phyloP scores from a whole-genome alignment of 2,113 vertebrate species.

The Chitala chitala region DNA sequence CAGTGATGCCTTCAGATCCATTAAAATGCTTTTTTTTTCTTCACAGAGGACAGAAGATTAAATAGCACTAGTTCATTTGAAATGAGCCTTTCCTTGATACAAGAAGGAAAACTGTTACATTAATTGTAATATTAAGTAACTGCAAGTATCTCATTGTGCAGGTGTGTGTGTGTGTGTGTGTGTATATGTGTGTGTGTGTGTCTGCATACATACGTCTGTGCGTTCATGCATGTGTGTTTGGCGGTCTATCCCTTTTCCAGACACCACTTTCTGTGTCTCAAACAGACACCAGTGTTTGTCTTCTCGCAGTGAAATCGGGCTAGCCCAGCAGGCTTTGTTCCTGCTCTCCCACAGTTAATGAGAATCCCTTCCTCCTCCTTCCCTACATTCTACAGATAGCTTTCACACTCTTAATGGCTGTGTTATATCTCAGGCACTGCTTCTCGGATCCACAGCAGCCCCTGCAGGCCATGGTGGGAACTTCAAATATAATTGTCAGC shows the following conservation, averaged over 20 bases:
- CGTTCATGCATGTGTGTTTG: neutral
- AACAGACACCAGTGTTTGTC: slow-evolving; percentile 18
- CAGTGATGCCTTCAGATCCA: slow-evolving; percentile 1
- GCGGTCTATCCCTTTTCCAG: neutral
- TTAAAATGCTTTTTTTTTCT: neutral
- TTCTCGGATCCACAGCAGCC: slow-evolving; percentile 62
- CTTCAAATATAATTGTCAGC: neutral
- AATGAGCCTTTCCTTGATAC: neutral
- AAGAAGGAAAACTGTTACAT: neutral
- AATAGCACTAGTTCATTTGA: neutral
- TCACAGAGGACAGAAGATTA: neutral
- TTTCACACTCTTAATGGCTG: neutral
- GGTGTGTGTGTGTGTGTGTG: neutral
- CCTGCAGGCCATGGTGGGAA: slow-evolving; percentile 57
- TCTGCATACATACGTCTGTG: too few relatives aligned
- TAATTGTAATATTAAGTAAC: neutral
- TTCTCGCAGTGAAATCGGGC: too few relatives aligned
- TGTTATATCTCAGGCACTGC: neutral
- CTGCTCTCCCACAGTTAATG: slow-evolving; percentile 10
- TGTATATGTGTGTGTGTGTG: neutral
- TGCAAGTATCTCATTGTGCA: neutral
- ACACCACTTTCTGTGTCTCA: neutral
- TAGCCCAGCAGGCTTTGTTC: neutral
- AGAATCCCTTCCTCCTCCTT: slow-evolving; percentile 14
- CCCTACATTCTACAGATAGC: slow-evolving; percentile 4